Evolutionary conservation across 2,797 vertebrate genomes (phyloP).

Genomic region (Acipenser ruthenus): DNA sequence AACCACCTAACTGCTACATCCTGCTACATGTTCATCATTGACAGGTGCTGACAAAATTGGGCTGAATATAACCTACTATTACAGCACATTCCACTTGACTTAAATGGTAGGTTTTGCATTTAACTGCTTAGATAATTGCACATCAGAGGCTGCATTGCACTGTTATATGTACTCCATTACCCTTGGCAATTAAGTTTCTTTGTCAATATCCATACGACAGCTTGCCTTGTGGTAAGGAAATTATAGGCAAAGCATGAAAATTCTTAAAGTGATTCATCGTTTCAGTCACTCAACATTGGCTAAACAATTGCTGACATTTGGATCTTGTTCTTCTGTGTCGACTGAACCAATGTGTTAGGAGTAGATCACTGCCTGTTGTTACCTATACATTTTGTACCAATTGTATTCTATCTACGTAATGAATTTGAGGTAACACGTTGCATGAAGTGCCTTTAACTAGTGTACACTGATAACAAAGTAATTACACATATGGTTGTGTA

Average conservation of each 20-base stretch:
- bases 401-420: too few relatives aligned
- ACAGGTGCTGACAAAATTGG: constrained; percentile 5
- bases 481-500: too few relatives aligned
- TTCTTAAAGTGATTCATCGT: background rate
- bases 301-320: too few relatives aligned
- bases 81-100: background rate
- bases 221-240: background rate
- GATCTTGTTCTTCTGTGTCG: too few relatives aligned
- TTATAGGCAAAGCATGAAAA: background rate
- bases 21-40: background rate
- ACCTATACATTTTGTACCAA: too few relatives aligned
- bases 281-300: background rate
- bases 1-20: background rate
- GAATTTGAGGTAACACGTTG: too few relatives aligned
- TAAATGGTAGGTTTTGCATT: background rate
- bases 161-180: background rate
- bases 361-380: too few relatives aligned
- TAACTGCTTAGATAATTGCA: background rate
- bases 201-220: background rate
- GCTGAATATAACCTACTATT: background rate
- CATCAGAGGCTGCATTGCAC: background rate
- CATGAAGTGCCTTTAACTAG: too few relatives aligned
- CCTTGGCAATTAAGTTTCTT: background rate
- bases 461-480: too few relatives aligned
- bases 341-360: too few relatives aligned